These are phyloP conservation scores for Microdon myrmicae DNA, from an alignment of 2,888 invertebrate species.

Conservation along the genomic window DNA sequence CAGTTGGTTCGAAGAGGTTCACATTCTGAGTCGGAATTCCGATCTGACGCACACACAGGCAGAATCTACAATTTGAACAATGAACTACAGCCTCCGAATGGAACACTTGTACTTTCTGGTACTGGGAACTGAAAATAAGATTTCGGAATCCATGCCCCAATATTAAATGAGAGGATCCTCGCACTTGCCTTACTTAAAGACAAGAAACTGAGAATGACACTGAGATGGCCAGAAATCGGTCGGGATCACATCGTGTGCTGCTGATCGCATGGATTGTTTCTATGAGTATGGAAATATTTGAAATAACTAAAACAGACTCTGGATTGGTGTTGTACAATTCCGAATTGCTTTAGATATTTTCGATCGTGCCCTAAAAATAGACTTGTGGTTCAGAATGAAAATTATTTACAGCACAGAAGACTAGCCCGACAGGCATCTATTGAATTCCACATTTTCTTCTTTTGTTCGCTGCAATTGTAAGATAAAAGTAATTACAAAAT, in stretches of 20 bases:
- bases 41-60: slow-evolving; percentile 27
- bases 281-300: slow-evolving; percentile 46
- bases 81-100: slow-evolving; percentile 33
- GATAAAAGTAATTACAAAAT: no score
- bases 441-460: slow-evolving; percentile 2
- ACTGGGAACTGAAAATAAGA: slow-evolving; percentile 29
- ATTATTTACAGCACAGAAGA: slow-evolving; percentile 30
- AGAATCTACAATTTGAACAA: slow-evolving; percentile 40
- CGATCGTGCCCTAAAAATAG: slow-evolving; percentile 32
- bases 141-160: slow-evolving; percentile 16
- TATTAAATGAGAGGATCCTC: slow-evolving; percentile 21
- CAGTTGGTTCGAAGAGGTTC: slow-evolving; percentile 21
- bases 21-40: slow-evolving; percentile 39
- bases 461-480: no score
- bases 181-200: slow-evolving; percentile 1
- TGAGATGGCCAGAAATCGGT: slow-evolving; percentile 27
- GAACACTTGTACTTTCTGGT: slow-evolving; percentile 45
- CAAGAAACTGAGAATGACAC: slow-evolving; percentile 8
- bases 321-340: slow-evolving; percentile 37
- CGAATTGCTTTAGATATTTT: slow-evolving; percentile 40
- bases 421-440: slow-evolving; percentile 11
- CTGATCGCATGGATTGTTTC: slow-evolving; percentile 26
- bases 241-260: slow-evolving; percentile 5
- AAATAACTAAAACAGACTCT: slow-evolving; percentile 43
- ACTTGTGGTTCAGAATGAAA: slow-evolving; percentile 31